These are phyloP conservation scores for Eupithecia subumbrata DNA, from an alignment of 2,888 invertebrate genomes.

Conservation along the genomic window DNA sequence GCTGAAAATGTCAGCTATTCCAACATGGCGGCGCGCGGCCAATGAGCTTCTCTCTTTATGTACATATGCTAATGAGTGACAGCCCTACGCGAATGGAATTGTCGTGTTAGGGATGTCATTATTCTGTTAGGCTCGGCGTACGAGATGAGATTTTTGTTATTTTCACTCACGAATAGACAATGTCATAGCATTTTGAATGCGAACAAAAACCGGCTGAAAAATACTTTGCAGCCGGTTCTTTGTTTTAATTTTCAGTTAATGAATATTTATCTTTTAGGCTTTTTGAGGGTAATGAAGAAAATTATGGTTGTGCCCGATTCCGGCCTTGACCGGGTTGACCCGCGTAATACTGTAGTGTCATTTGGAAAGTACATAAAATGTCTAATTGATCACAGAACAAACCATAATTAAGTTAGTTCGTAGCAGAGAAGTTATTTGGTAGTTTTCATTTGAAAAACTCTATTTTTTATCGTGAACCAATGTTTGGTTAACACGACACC, in stretches of 20 bases:
- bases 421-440: not conserved
- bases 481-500: not conserved
- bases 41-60: slow-evolving; percentile 72
- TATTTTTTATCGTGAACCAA: not conserved
- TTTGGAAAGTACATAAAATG: slow-evolving; percentile 16
- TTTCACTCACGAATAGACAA: slow-evolving; percentile 63
- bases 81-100: slow-evolving; percentile 79
- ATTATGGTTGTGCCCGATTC: slow-evolving; percentile 21
- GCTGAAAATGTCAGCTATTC: slow-evolving; percentile 68
- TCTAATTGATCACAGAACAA: slow-evolving; percentile 12
- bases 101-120: slow-evolving; percentile 80
- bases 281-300: slow-evolving; percentile 32
- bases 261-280: slow-evolving; percentile 33
- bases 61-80: slow-evolving; percentile 82
- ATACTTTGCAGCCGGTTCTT: slow-evolving; percentile 20
- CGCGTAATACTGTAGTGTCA: slow-evolving; percentile 16
- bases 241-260: slow-evolving; percentile 35
- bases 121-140: slow-evolving; percentile 59
- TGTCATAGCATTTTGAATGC: slow-evolving; percentile 45
- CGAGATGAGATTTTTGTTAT: slow-evolving; percentile 60
- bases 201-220: slow-evolving; percentile 31
- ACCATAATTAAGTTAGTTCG: not conserved
- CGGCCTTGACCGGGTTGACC: slow-evolving; percentile 30
- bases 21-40: slow-evolving; percentile 67
- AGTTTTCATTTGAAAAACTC: no score